Evolutionary conservation across 2,113 vertebrate genomes (phyloP), one percentile per base, ranked within the genome.

Genomic region (Laticauda colubrina): DNA sequence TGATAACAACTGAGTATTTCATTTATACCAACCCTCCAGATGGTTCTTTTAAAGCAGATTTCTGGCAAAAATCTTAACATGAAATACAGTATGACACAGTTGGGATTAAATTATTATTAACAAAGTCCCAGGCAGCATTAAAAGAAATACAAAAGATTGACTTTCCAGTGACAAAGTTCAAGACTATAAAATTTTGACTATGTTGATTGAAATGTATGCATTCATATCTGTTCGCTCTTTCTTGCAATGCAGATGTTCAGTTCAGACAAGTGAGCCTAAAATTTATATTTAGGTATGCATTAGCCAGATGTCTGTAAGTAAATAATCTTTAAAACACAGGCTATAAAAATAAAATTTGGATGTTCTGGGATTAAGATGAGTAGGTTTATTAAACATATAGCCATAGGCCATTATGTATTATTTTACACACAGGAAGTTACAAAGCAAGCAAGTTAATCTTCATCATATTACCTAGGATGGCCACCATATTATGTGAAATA

Each of bases 21-120:
- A 90, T 14, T 57, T 91, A 0, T 55, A 93, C 20, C 1, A 4
- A 75, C 94, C 23, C 89, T n/a, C 69, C 51, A 10, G 56, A 48
- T 89, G 55, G 86, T 90, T 1, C 88, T 48, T 54, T 1, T 57
- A 2, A 75, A 85, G 54, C 39, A 85, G 55, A 59, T 57, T 29
- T 89, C 89, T 93, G 94, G 93, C 86, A 91, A 45, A 0, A 86
- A 23, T 81, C 8, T 56, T 29, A 92, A 81, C 92, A 85, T 87
- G 87, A 59, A 56, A 85, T 10, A 1, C 91, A 93, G 56, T 90
- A 93, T 18, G 56, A 87, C 85, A 1, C 34, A 89, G 61, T 91
- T 57, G 54, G 55, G 69, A 2, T 93, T 95, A 92, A 95, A 93
- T 88, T 89, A 94, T 92, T 88, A 93, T 51, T 89, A 23, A 51